A percentile compares a stretch with the other conserved stretches of the same genome.
These are phyloP conservation scores for Hedya salicella DNA, from an alignment of 2,888 invertebrate species.

Conservation along the genomic window DNA sequence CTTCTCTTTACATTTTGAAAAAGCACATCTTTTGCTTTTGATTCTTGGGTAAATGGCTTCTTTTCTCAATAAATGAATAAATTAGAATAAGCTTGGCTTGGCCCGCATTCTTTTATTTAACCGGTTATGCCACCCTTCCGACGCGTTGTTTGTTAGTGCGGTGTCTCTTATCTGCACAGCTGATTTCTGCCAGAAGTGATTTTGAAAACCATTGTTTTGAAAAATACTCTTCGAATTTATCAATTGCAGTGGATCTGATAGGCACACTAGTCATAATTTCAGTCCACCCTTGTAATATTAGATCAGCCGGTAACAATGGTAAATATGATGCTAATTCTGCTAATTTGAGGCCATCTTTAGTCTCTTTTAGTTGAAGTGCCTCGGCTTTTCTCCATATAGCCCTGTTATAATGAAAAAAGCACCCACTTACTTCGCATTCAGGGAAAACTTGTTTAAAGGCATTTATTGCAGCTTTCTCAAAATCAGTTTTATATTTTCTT, in stretches of 20 bases:
- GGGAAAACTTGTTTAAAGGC: constrained; percentile 8
- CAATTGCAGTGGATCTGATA: constrained; percentile 11
- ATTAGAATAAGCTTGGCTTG: constrained; percentile 27
- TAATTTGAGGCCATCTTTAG: constrained; percentile 20
- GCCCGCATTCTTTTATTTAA: constrained; percentile 32
- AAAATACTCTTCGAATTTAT: constrained; percentile 21
- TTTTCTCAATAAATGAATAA: constrained; percentile 27
- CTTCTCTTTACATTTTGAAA: constrained; percentile 26
- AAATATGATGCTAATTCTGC: constrained; percentile 16
- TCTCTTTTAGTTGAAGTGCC: background rate
- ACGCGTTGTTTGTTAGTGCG: constrained; percentile 26
- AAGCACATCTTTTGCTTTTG: constrained; percentile 23
- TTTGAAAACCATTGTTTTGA: constrained; percentile 16
- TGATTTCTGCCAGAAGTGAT: constrained; percentile 20
- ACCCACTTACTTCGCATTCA: constrained; percentile 13
- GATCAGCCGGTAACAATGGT: constrained; percentile 30
- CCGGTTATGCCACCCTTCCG: constrained; percentile 27
- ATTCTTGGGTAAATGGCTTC: constrained; percentile 31
- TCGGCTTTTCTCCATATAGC: constrained; percentile 17
- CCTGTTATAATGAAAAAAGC: constrained; percentile 15
- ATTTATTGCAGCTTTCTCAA: constrained; percentile 11
- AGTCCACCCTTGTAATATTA: constrained; percentile 20
- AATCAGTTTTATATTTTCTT: constrained; percentile 11
- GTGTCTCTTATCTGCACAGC: constrained; percentile 21
- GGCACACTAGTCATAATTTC: constrained; percentile 15